Conservation (phyloP, 2,797 vertebrate genomes). For the Allobates femoralis region DNA sequence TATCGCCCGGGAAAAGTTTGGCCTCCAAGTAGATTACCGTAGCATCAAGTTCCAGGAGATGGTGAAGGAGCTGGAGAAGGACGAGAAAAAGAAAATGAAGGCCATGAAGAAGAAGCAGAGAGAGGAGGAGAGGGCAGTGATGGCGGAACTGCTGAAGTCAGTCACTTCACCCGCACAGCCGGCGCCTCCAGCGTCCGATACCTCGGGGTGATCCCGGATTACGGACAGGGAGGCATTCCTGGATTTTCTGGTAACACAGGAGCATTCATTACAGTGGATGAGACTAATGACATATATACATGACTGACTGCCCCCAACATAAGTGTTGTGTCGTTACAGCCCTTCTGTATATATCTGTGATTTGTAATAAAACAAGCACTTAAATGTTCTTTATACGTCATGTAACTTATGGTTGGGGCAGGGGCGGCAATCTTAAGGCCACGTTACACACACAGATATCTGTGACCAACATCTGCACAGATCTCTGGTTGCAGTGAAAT, state of each 20-base stretch:
- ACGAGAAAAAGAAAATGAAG: constrained; percentile 84
- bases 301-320: not conserved
- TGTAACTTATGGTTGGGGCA: not conserved
- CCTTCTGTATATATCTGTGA: not conserved
- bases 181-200: not conserved
- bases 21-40: constrained; percentile 78
- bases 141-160: not conserved
- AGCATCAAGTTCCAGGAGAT: constrained; percentile 84
- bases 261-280: not conserved
- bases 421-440: not conserved
- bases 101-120: constrained; percentile 77
- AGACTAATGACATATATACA: not conserved
- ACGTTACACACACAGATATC: too few species aligned
- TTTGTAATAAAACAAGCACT: not conserved
- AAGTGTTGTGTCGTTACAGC: not conserved
- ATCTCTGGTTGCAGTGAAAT: too few species aligned
- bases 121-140: constrained; percentile 67
- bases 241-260: not conserved
- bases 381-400: not conserved
- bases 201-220: not conserved
- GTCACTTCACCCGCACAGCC: not conserved
- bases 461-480: too few species aligned
- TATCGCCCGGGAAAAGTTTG: constrained; percentile 81
- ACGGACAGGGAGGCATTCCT: too few species aligned
- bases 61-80: constrained; percentile 85